Conservation (phyloP, 2,113 vertebrate genomes). For the Uria lomvia region DNA sequence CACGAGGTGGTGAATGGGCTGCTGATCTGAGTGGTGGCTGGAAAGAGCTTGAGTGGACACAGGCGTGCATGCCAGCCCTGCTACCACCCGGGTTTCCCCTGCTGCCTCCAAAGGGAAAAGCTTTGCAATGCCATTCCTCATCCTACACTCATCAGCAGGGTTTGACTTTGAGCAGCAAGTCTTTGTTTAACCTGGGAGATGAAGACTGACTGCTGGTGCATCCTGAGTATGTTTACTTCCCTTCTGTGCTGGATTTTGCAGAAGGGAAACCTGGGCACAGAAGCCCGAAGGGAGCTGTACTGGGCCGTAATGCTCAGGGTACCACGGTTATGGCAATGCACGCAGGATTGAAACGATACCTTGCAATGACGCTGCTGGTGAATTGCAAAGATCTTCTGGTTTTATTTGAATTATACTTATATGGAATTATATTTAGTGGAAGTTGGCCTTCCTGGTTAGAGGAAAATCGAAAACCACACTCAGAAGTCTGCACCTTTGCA, state of each 20-base stretch:
- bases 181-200: not conserved
- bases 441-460: not conserved
- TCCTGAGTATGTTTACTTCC: not conserved
- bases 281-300: not conserved
- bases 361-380: not conserved
- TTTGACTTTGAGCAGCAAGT: not conserved
- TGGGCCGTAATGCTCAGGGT: not conserved
- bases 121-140: not conserved
- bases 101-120: not conserved
- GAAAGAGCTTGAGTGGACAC: not conserved
- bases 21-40: not conserved
- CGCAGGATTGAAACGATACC: fast-evolving
- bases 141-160: not conserved
- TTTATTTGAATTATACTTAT: not conserved
- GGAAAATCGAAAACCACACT: not conserved
- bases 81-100: not conserved
- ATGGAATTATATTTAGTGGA: not conserved
- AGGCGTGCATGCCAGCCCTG: not conserved
- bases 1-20: not conserved
- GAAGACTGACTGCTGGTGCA: not conserved
- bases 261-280: not conserved
- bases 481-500: not conserved
- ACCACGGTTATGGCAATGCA: not conserved
- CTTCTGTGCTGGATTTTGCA: not conserved
- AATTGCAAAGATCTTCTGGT: not conserved